These are phyloP conservation scores for Drosophila hamatofila DNA, from an alignment of 2,888 invertebrate species.

Conservation along the genomic window DNA sequence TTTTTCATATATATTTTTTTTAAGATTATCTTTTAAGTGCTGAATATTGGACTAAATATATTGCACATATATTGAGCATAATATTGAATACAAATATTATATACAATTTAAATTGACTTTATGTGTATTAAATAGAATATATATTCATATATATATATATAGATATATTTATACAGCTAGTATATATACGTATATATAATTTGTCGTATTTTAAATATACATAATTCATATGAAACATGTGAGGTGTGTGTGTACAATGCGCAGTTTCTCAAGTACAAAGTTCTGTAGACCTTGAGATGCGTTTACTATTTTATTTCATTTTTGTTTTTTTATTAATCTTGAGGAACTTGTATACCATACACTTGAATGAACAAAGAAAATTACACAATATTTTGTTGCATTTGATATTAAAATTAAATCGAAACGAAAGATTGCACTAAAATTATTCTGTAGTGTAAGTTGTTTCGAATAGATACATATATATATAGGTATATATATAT, in stretches of 20 bases:
- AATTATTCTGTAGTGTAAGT: slow-evolving; percentile 73
- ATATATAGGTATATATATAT: slow-evolving; percentile 34
- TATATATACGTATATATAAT: slow-evolving; percentile 2
- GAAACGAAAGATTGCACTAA: slow-evolving; percentile 80
- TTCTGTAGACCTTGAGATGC: slow-evolving; percentile 61
- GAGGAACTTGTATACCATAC: slow-evolving; percentile 92
- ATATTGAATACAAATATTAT: slow-evolving; percentile 40
- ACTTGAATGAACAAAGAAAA: slow-evolving; percentile 85
- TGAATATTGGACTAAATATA: slow-evolving; percentile 42
- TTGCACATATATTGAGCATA: slow-evolving; percentile 70
- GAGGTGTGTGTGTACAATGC: slow-evolving; percentile 70
- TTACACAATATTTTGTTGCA: slow-evolving; percentile 82
- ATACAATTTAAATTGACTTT: slow-evolving; percentile 69
- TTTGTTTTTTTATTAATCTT: slow-evolving; percentile 74
- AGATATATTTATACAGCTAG: slow-evolving; percentile 47
- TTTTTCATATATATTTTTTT: not conserved
- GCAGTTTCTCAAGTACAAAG: slow-evolving; percentile 47
- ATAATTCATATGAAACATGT: slow-evolving; percentile 78
- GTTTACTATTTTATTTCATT: slow-evolving; percentile 74
- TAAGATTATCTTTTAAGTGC: slow-evolving; percentile 31
- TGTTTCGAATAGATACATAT: slow-evolving; percentile 46
- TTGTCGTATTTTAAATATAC: slow-evolving; percentile 52
- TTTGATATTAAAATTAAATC: slow-evolving; percentile 45
- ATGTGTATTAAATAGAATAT: slow-evolving; percentile 35
- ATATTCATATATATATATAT: slow-evolving; percentile 15